Base-by-base conservation (phyloP, 1,140 invertebrate genomes). In the Pseudomyrmex flavicornis region DNA sequence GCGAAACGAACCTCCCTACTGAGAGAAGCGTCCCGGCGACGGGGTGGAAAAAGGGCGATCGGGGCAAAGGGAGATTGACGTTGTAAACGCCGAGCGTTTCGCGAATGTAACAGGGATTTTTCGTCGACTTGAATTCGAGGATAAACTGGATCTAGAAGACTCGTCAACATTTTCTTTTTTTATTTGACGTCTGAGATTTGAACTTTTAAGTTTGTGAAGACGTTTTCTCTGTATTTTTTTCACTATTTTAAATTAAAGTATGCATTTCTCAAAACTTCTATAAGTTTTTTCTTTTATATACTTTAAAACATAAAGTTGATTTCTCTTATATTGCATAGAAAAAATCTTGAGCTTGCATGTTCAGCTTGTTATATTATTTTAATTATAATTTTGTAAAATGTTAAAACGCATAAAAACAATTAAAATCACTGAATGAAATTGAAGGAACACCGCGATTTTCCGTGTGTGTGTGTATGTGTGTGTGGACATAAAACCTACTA, bases 21-120 rank as follows among this genome's bases (percentile, higher is more conserved):
- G 66, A 48, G 76, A 66, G 76, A 20, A 62, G 54, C 44, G 66
- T 69, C 63, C 65, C 76, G 12, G 12, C n/a, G n/a, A 62, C 76
- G 44, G 66, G 66, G 12, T 50, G 54, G 76, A 26, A 26, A 61
- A 66, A 15, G 75, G 52, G 44, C 35, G 63, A 44, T 44, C 62
- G 75, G 65, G 44, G 17, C 17, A 58, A n/a, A 54, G 75, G 65
- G 66, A 20, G 12, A 35, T 35, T 50, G 76, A 70, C 20, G 54
- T 59, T 72, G 76, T 72, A 72, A 80, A 80, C 66, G 76, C 66
- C 22, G 54, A 80, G 76, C 66, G 76, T 59, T 79, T 44, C 54
- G 48, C 22, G 76, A 56, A 80, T 80, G 76, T 72, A 80, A 80
- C 72, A 80, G 59, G 54, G 66, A 26, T 80, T 80, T 80, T 80